phyloP scores from a whole-genome alignment of 2,797 vertebrate species.

The Tapirus indicus region DNA sequence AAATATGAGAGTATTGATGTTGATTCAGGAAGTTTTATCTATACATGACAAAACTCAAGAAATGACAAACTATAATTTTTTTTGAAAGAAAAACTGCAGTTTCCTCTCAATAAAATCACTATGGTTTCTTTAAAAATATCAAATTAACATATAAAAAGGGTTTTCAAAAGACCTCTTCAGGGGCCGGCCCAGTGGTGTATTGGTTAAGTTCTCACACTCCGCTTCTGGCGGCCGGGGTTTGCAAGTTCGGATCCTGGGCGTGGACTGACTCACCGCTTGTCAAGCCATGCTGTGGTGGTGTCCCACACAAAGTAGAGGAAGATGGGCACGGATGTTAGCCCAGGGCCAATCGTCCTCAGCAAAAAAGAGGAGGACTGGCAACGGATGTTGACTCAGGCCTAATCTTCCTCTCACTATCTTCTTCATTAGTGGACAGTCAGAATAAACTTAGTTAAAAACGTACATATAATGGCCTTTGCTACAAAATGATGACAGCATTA shows the following conservation, averaged over 20 bases:
- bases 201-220: too few species aligned
- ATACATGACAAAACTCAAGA: not conserved
- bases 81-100: not conserved
- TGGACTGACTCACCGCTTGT: too few species aligned
- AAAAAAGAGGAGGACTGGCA: too few species aligned
- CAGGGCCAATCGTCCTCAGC: too few species aligned
- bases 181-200: too few species aligned
- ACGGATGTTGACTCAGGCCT: too few species aligned
- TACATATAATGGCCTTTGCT: not conserved
- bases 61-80: not conserved
- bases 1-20: not conserved
- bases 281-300: too few species aligned
- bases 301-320: too few species aligned
- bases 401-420: not conserved
- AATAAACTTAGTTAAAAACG: conserved; percentile 31
- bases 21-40: not conserved
- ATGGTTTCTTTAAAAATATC: not conserved
- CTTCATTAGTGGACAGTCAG: not conserved
- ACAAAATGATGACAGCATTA: not conserved
- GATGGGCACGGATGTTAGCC: too few species aligned
- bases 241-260: too few species aligned
- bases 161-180: not conserved
- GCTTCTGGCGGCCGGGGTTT: too few species aligned
- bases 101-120: conserved; percentile 14
- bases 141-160: not conserved